These are phyloP conservation scores for Papilio demoleus DNA, from an alignment of 2,888 invertebrate species.

Conservation along the genomic window DNA sequence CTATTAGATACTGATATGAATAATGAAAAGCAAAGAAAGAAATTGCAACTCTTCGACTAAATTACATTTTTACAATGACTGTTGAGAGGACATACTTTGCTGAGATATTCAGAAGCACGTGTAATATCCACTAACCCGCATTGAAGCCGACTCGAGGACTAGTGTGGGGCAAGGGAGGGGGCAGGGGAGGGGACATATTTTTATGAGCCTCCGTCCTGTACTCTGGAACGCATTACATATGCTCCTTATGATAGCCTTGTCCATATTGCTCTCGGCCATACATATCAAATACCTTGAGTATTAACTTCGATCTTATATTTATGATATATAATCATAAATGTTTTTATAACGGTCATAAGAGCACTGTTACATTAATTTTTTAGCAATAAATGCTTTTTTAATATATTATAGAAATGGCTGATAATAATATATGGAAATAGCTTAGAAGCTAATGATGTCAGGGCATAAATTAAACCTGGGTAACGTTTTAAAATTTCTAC, in stretches of 20 bases:
- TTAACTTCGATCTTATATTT: conserved; percentile 1
- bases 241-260: conserved; percentile 23
- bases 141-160: conserved; percentile 33
- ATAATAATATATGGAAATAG: no score
- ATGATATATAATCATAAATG: background rate
- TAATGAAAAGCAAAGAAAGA: conserved; percentile 7
- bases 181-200: conserved; percentile 29
- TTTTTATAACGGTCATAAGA: background rate
- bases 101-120: conserved; percentile 40
- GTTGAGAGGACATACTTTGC: conserved; percentile 35
- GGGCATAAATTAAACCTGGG: background rate
- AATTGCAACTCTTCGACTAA: conserved; percentile 27
- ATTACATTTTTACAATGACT: conserved; percentile 40
- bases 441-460: no score
- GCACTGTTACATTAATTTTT: no score
- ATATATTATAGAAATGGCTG: no score
- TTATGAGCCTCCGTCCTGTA: conserved; percentile 31
- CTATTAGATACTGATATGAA: background rate
- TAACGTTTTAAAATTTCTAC: background rate
- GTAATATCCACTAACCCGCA: conserved; percentile 40
- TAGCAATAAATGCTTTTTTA: no score
- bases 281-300: background rate
- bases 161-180: background rate
- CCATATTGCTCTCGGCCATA: background rate
- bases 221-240: conserved; percentile 26